These are phyloP conservation scores for Camelus dromedarius DNA, from an alignment of 2,113 vertebrate genomes.

Conservation along the genomic window DNA sequence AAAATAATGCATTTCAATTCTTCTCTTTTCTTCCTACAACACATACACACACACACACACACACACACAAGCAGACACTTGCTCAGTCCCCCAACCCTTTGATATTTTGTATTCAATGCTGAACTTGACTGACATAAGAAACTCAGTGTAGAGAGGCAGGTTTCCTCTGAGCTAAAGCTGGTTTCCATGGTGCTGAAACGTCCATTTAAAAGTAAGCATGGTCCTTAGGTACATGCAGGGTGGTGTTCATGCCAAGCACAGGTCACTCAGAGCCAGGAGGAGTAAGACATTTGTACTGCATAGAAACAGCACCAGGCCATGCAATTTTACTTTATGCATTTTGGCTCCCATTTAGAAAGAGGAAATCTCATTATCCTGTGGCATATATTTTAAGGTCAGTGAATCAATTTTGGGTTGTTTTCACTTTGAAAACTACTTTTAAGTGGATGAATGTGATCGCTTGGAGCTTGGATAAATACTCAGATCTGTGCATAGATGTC, in stretches of 20 bases:
- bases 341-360: not conserved
- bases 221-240: not conserved
- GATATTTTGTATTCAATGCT: not conserved
- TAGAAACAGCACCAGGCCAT: not conserved
- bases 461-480: not conserved
- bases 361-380: not conserved
- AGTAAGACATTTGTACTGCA: not conserved
- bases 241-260: not conserved
- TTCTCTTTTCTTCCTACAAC: not conserved
- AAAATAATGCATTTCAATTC: not conserved
- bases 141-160: constrained; percentile 5
- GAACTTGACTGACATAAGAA: not conserved
- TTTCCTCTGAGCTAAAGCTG: constrained; percentile 19
- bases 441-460: not conserved
- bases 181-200: constrained; percentile 45
- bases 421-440: not conserved
- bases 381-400: not conserved
- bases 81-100: not conserved
- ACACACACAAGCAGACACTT: not conserved
- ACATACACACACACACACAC: too few relatives aligned
- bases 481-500: not conserved
- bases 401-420: not conserved
- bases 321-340: not conserved
- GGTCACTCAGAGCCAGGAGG: not conserved
- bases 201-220: not conserved